Conservation (phyloP, 2,113 vertebrate genomes). For the Sinocyclocheilus grahami region DNA sequence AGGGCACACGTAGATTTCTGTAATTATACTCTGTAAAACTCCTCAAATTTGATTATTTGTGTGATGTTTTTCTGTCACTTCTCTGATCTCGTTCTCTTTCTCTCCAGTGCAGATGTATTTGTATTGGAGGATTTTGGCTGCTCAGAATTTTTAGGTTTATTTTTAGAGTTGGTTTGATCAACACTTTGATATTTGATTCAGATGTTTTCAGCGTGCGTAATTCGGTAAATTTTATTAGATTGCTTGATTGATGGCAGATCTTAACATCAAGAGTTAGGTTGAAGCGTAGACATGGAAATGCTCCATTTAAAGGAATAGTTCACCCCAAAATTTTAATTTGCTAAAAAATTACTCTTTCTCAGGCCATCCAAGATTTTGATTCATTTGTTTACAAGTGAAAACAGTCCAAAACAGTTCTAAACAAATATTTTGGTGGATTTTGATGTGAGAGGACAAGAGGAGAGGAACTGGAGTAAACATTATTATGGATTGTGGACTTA, state of each 20-base stretch:
- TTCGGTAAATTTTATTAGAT: not conserved
- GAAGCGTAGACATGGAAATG: not conserved
- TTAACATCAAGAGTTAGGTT: not conserved
- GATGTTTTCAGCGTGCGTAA: not conserved
- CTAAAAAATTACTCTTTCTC: too few species aligned
- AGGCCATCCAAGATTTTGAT: too few species aligned
- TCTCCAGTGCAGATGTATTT: not conserved
- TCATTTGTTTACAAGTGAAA: not conserved
- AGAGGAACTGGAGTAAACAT: too few species aligned
- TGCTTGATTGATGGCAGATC: not conserved
- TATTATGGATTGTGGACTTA: too few species aligned
- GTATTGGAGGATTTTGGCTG: not conserved
- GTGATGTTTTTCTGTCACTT: slow-evolving; percentile 72
- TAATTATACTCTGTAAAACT: slow-evolving; percentile 82
- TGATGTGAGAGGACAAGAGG: too few species aligned
- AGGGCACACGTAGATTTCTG: slow-evolving; percentile 81
- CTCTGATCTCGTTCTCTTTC: slow-evolving; percentile 9
- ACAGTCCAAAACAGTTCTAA: too few species aligned
- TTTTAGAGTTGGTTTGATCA: not conserved
- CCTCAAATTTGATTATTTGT: slow-evolving; percentile 81
- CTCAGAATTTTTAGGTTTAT: not conserved
- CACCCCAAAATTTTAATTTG: too few species aligned
- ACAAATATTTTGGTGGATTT: too few species aligned
- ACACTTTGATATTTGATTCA: not conserved
- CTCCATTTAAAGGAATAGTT: not conserved